Conservation (phyloP, 2,797 vertebrate genomes). For the Uromys caudimaculatus region DNA sequence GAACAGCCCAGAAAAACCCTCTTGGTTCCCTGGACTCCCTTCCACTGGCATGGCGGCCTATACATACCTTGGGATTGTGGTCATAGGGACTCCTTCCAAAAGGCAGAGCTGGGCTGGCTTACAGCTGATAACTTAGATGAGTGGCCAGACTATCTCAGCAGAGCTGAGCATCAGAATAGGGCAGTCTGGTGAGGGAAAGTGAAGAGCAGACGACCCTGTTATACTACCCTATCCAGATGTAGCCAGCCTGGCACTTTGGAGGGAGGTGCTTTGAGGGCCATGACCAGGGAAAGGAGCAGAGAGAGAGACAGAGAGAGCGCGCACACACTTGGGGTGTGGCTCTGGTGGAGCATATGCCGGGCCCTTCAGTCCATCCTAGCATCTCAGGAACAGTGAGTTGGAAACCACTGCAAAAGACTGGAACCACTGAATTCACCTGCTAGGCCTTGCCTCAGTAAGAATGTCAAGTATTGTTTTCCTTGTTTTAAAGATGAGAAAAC, state of each 20-base stretch:
- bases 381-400: neutral
- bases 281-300: neutral
- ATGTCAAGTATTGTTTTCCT: neutral
- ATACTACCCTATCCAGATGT: neutral
- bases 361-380: neutral
- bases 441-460: neutral
- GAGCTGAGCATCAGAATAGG: neutral
- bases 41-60: neutral
- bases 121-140: neutral
- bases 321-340: neutral
- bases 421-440: neutral
- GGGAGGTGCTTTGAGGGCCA: neutral
- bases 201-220: neutral
- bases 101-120: neutral
- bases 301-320: too few relatives aligned
- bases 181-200: neutral
- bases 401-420: neutral
- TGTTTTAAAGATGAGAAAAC: constrained; percentile 55
- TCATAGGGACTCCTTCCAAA: neutral
- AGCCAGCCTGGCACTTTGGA: neutral
- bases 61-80: neutral
- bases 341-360: neutral
- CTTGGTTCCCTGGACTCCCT: too few relatives aligned
- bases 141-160: neutral
- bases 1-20: neutral